phyloP scores from a whole-genome alignment of 2,888 invertebrate genomes.

The Sphaerophoria rueppellii region DNA sequence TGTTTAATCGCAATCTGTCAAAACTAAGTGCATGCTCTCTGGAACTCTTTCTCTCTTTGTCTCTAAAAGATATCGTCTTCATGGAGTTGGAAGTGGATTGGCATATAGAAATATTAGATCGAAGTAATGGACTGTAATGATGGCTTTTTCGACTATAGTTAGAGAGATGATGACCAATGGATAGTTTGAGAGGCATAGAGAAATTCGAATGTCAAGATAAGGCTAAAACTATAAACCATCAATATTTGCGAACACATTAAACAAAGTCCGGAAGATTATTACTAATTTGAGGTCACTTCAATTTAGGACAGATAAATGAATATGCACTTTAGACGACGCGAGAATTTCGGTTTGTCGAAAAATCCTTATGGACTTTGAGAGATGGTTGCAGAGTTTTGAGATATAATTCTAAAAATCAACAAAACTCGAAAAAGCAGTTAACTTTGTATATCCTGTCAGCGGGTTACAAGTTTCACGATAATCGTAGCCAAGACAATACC shows the following conservation, averaged over 20 bases:
- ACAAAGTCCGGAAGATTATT: slow-evolving; percentile 11
- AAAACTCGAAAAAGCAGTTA: neutral
- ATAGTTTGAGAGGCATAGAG: neutral
- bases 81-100: neutral
- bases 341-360: neutral
- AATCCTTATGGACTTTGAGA: neutral
- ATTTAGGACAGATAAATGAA: neutral
- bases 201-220: slow-evolving; percentile 33
- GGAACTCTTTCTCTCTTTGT: neutral
- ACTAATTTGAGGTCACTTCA: slow-evolving; percentile 30
- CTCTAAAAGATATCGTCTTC: neutral
- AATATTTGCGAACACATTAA: slow-evolving; percentile 30
- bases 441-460: too few species aligned
- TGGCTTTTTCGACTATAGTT: slow-evolving; percentile 51
- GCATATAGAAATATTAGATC: slow-evolving; percentile 36
- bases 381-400: neutral
- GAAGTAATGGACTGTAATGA: slow-evolving; percentile 66
- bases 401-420: neutral
- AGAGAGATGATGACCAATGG: slow-evolving; percentile 34
- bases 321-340: too few species aligned
- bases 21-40: slow-evolving; percentile 65
- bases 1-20: slow-evolving; percentile 61
- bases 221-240: slow-evolving; percentile 13
- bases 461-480: too few species aligned
- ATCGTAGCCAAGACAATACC: too few species aligned